Base-by-base conservation (phyloP, 2,113 vertebrate species). In the Rynchops niger region DNA sequence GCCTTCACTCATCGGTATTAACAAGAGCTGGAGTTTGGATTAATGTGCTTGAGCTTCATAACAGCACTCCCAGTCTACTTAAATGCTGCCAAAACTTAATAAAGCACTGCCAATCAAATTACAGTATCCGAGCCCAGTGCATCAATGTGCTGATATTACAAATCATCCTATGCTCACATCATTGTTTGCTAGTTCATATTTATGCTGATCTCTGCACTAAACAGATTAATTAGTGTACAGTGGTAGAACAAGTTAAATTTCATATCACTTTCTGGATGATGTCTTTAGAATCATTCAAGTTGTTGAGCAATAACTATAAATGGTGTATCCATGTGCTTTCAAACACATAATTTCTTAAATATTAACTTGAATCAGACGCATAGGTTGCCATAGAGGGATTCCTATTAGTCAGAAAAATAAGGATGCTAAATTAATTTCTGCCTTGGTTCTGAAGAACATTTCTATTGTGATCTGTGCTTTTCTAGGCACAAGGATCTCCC, bases 1-100 rank as follows among this genome's bases (percentile, higher is more conserved):
- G 97, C 96, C 97, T 98, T 98, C 96, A 95, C 93, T 98, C 97
- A 96, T 98, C 97, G 98, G 97, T 98, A 98, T 98, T 98, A 98
- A 98, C 88, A 81, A 98, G 97, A 97, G 96, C 76, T 86, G 81
- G 96, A 98, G 93, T 88, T 96, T 92, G 96, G 93, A 98, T 98
- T 98, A 98, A 98, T 98, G 97, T 95, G 96, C 93, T 95, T 89
- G 83, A 95, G 93, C 94, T 96, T 98, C 97, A 95, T 95, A 97
- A 98, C 97, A 97, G 90, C 96, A 91, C 97, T 98, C 97, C 95
- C 97, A 96, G 96, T 69, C 97, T 97, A 95, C 97, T 96, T 97
- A 94, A 97, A 96, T 86, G 92, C 96, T 98, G 95, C 95, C 97
- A 98, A 97, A 98, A 98, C 96, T 97, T 98, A 98, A 98, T 98